phyloP scores from a whole-genome alignment of 2,888 invertebrate genomes.

The Venusia cambrica region DNA sequence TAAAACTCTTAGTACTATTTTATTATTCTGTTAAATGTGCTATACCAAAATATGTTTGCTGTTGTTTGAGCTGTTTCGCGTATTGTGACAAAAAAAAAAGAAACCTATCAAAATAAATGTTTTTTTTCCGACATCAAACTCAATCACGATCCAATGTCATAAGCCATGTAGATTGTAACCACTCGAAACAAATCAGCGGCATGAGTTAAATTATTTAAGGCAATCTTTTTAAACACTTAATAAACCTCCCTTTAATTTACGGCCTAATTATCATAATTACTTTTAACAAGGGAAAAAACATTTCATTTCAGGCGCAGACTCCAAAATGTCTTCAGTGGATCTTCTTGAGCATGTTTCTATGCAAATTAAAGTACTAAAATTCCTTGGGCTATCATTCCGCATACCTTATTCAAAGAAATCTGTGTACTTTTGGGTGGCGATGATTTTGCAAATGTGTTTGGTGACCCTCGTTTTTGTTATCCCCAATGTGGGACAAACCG shows the following conservation, averaged over 20 bases:
- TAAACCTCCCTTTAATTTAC: slow-evolving; percentile 20
- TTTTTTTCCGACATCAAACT: no score
- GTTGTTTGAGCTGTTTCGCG: no score
- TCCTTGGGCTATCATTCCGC: slow-evolving; percentile 46
- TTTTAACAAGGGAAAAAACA: slow-evolving; percentile 14
- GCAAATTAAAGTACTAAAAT: slow-evolving; percentile 43
- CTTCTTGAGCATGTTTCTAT: slow-evolving; percentile 41
- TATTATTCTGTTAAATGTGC: no score
- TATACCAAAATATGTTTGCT: no score
- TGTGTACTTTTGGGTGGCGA: slow-evolving; percentile 38
- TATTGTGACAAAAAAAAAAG: no score
- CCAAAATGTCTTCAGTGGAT: slow-evolving; percentile 37
- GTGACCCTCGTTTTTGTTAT: slow-evolving; percentile 38
- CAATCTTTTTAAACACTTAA: slow-evolving; percentile 21
- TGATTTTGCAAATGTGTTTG: slow-evolving; percentile 34
- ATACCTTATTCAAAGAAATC: slow-evolving; percentile 41
- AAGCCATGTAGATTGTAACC: no score
- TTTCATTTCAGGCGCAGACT: slow-evolving; percentile 18
- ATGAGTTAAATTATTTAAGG: slow-evolving; percentile 15
- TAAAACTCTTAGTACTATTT: no score
- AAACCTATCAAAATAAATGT: no score
- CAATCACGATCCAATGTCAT: no score
- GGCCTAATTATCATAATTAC: slow-evolving; percentile 24
- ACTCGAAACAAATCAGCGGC: slow-evolving; percentile 3
- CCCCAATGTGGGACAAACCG: slow-evolving; percentile 41